Conservation (phyloP, 2,888 invertebrate genomes). For the Zygothrica quintamaculata region DNA sequence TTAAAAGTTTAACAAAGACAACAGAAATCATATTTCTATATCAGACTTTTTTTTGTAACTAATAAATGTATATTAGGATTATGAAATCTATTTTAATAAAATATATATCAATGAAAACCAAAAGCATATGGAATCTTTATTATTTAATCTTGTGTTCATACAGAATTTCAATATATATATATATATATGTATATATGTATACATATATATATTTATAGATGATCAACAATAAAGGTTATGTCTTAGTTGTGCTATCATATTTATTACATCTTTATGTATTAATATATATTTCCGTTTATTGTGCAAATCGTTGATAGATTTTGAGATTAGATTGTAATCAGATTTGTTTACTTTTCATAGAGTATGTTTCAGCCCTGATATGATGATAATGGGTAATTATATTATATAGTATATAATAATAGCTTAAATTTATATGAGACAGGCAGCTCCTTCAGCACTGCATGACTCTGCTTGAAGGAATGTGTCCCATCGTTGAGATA, state of each 20-base stretch:
- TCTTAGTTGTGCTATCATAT: not conserved
- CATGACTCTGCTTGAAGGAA: conserved; percentile 21
- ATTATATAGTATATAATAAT: conserved; percentile 6
- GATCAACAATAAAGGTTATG: too few relatives aligned
- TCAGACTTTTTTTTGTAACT: too few relatives aligned
- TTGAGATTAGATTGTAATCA: conserved; percentile 24
- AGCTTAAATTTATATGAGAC: conserved; percentile 41
- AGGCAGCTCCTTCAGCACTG: conserved; percentile 27
- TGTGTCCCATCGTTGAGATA: conserved; percentile 47
- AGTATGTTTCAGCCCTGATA: conserved; percentile 37
- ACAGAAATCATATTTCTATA: too few relatives aligned
- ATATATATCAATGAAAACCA: too few relatives aligned
- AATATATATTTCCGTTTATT: conserved; percentile 19
- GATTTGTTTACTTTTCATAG: conserved; percentile 14
- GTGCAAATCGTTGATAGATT: conserved; percentile 27
- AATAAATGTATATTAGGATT: too few relatives aligned
- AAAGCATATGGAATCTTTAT: too few relatives aligned
- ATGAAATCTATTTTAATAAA: too few relatives aligned
- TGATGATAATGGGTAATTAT: conserved; percentile 28
- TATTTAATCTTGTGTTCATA: too few relatives aligned
- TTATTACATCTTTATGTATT: conserved; percentile 27
- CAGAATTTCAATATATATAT: too few relatives aligned
- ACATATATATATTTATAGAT: too few relatives aligned
- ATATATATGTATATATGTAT: too few relatives aligned
- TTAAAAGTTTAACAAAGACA: too few relatives aligned